Base-by-base conservation (phyloP, 2,113 vertebrate genomes). In the Cygnus atratus region DNA sequence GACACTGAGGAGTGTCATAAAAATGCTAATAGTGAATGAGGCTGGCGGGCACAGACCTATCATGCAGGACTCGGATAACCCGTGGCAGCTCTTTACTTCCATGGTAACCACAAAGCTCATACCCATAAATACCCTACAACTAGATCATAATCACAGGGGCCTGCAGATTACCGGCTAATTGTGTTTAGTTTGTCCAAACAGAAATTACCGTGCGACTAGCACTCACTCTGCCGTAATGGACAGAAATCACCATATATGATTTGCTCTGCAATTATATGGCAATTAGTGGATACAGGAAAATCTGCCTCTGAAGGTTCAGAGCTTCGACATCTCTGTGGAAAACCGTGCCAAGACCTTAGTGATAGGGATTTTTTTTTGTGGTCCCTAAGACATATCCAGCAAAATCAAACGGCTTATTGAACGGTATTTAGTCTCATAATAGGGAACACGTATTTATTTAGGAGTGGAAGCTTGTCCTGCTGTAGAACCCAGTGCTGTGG, bases 111-210 rank as follows among this genome's bases (percentile, higher is more conserved):
- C 70, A 46, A 65, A 76, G 73, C 72, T 66, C 37, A 52, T 19
- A 19, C 44, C 70, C 67, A 54, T 67, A 67, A 94, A 88, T 57
- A 48, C 68, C 71, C 39, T 58, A 37, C 55, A 65, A 86, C 80
- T 61, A 81, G 74, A 76, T 85, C 1, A 3, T 70, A 86, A 93
- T 87, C 89, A 84, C 79, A 81, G 52, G 7, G 2, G 31, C 81
- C 84, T 62, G 68, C 54, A 75, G 84, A 75, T 95, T 72, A 75
- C 57, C 62, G 46, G 78, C 63, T 95, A 84, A 94, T 92, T 76
- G 68, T 43, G 58, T 91, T 95, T 92, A 26, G 68, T 43, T 95
- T 96, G 78, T 77, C 91, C 67, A 82, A 68, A 91, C 66, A 86
- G 54, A 68, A 96, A 92, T 94, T 59, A 16, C 68, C 0, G 1